Evolutionary conservation across 2,113 vertebrate species (phyloP), one percentile per base, ranked within the genome.

Genomic region (Austrofundulus limnaeus): DNA sequence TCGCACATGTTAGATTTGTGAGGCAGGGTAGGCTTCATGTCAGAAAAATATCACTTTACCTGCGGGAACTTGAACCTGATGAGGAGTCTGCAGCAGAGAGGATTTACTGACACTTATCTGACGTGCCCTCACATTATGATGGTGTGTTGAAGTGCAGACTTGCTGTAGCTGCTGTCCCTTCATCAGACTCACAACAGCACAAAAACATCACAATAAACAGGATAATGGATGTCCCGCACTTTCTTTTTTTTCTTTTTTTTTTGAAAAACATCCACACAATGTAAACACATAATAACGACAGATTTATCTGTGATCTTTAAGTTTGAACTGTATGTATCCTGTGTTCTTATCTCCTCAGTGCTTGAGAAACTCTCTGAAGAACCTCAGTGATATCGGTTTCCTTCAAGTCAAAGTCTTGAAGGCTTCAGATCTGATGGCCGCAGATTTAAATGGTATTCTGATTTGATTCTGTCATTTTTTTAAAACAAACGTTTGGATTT

Each of bases 321-420:
- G 0, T 17, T 39, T 13, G 16, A 24, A 16, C 28, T 16, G 34
- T 34, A 15, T 41, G 2, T 24, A 13, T 48, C 14, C 37, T 13
- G 10, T 66, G 6, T 72, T 52, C 11, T 50, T 50, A 45, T 80
- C 78, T 61, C n/a, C 46, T 8, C 85, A 99, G 97, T 59, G 86
- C 75, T 55, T 96, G 42, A 93, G 75, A 82, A 94, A 91, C 58
- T 94, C 95, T 14, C 86, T 98, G 55, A 84, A 66, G 19, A 92
- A 95, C 59, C 24, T 95, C 4, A 90, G 82, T 55, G 97, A 99
- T 3, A 14, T 99, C 2, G 97, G 97, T 2, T 94, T 97, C 58
- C 92, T 99, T 41, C 97, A 99, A 90, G 94, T 96, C 52, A 98
- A 99, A 84, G 92, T 99, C 46, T 83, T 98, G 61, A 95, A 92